phyloP scores from a whole-genome alignment of 2,797 vertebrate genomes.

The Pantherophis alleghaniensis region DNA sequence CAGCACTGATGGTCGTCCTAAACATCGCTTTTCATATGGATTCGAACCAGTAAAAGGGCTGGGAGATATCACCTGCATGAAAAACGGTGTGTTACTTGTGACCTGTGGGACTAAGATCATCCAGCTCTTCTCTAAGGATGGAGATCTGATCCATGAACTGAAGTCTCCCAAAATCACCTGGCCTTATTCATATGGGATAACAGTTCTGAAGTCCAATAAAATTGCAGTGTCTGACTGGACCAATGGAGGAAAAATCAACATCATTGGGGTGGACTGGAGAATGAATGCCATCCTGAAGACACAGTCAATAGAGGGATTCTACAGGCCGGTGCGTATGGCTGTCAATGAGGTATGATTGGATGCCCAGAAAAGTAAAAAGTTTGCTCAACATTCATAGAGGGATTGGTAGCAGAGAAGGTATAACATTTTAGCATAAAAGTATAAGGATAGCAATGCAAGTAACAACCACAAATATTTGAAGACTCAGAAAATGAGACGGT shows the following conservation, averaged over 20 bases:
- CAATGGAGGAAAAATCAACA: constrained; percentile 32
- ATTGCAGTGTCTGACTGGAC: constrained; percentile 43
- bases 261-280: constrained; percentile 41
- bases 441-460: neutral
- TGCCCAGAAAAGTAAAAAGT: neutral
- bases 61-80: constrained; percentile 12
- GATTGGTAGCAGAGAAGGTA: neutral
- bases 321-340: constrained; percentile 38
- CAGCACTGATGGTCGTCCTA: constrained; percentile 6
- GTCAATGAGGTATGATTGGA: constrained; percentile 36
- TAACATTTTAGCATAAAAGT: neutral
- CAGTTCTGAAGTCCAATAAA: constrained; percentile 31
- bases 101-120: constrained; percentile 30
- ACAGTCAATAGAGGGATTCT: constrained; percentile 44
- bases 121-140: constrained; percentile 48
- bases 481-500: neutral
- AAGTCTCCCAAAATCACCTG: constrained; percentile 31
- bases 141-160: constrained; percentile 34
- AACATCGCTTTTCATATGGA: constrained; percentile 23
- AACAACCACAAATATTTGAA: neutral
- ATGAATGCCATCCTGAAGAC: constrained; percentile 48
- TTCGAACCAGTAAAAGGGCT: constrained; percentile 25
- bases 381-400: neutral
- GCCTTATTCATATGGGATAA: constrained; percentile 37
- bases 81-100: constrained; percentile 25